phyloP scores from a whole-genome alignment of 2,888 invertebrate genomes.

The Anaspis maculata region DNA sequence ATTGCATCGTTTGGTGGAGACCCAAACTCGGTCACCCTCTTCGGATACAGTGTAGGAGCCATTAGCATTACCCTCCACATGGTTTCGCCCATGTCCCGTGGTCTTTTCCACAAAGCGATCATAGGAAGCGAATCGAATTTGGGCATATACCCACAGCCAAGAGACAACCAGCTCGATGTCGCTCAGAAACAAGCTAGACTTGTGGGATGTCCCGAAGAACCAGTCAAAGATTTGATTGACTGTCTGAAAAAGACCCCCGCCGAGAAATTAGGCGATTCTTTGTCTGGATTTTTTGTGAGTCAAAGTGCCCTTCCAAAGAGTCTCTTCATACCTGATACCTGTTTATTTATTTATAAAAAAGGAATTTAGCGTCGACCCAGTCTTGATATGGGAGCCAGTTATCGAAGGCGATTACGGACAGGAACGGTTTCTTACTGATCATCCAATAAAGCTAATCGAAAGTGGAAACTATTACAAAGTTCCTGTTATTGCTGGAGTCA shows the following conservation, averaged over 20 bases:
- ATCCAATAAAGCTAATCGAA: slow-evolving; percentile 53
- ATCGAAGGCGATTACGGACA: slow-evolving; percentile 59
- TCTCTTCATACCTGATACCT: too few relatives aligned
- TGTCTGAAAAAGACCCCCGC: slow-evolving; percentile 51
- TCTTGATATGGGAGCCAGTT: slow-evolving; percentile 53
- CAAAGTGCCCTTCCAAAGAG: too few relatives aligned
- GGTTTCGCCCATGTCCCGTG: slow-evolving; percentile 60
- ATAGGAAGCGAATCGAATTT: slow-evolving; percentile 58
- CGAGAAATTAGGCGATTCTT: slow-evolving; percentile 44
- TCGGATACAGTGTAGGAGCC: slow-evolving; percentile 46
- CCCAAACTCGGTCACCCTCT: slow-evolving; percentile 53
- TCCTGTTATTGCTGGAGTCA: slow-evolving; percentile 58
- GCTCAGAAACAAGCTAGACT: slow-evolving; percentile 55
- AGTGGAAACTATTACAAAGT: slow-evolving; percentile 54
- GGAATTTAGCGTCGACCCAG: too few relatives aligned
- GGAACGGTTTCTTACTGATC: slow-evolving; percentile 54
- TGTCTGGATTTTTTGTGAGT: slow-evolving; percentile 42
- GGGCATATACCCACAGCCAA: slow-evolving; percentile 47
- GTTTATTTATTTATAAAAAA: too few relatives aligned
- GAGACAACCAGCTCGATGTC: slow-evolving; percentile 47
- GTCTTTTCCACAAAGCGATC: slow-evolving; percentile 61
- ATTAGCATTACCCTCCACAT: slow-evolving; percentile 44
- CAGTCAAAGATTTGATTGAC: slow-evolving; percentile 47
- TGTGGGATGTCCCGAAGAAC: slow-evolving; percentile 48
- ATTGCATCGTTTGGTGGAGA: slow-evolving; percentile 62